Base-by-base conservation (phyloP, 2,797 vertebrate species). In the Bucorvus abyssinicus region DNA sequence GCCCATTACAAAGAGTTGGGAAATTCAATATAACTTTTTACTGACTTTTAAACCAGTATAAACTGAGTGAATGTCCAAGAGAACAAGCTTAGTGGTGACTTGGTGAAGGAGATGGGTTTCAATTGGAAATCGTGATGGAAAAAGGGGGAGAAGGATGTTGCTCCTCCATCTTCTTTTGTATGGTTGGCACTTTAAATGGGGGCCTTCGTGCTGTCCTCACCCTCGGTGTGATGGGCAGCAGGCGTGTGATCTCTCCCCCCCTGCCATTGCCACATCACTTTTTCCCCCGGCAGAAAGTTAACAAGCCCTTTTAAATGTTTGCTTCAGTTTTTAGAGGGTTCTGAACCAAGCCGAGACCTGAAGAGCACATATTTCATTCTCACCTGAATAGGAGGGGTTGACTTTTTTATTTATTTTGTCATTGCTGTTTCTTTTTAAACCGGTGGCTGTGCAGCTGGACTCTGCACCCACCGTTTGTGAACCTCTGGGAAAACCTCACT, bases 401-500 rank as follows among this genome's bases (percentile, higher is more conserved):
- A 77, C 67, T 78, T 86, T 86, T 81, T 94, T 84, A 94, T 95
- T 93, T 94, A 81, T 90, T 95, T 87, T 24, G 90, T 97, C 4
- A 3, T 91, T 26, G 78, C 82, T 83, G 70, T 90, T 94, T 86
- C 86, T 80, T 93, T 95, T 84, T 61, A 89, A 91, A 71, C 60
- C 2, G 47, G 76, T 53, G 74, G 82, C 70, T 21, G 93, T 74
- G 93, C 95, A 97, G 97, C 97, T 88, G 97, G 96, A 56, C 94
- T 97, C 95, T 91, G 85, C 94, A 53, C 64, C 2, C 4, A 5
- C 93, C 18, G 52, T 60, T 60, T 64, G 12, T 85, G 69, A 93
- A 89, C 95, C 96, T 96, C 97, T 95, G 95, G 96, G 93, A 94
- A 95, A 71, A 92, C 76, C 93, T 95, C 91, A 53, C 73, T 94